Evolutionary conservation across 2,797 vertebrate genomes (phyloP).

Genomic region (Lindbergichthys nudifrons): DNA sequence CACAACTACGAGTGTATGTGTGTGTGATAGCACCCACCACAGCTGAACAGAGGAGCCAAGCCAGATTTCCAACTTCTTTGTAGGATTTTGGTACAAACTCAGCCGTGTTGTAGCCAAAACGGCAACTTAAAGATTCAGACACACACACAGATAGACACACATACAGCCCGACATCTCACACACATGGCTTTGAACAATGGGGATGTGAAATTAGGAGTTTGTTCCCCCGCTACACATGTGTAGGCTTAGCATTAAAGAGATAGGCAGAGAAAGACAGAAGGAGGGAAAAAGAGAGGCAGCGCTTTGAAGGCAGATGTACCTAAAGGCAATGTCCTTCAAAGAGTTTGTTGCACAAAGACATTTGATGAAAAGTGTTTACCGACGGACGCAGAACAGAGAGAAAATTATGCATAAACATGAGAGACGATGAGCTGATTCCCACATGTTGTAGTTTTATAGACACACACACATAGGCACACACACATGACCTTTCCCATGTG

Average conservation of each 20-base stretch:
- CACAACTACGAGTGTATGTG: constrained; percentile 64
- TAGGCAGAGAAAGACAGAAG: constrained; percentile 46
- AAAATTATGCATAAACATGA: constrained; percentile 66
- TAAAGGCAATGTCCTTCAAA: constrained; percentile 82
- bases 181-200: constrained; percentile 63
- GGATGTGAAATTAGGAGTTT: constrained; percentile 65
- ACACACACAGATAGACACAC: constrained; percentile 33
- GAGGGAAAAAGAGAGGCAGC: constrained; percentile 49
- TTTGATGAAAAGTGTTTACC: constrained; percentile 73
- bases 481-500: constrained; percentile 15
- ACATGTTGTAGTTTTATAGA: constrained; percentile 37
- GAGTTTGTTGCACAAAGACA: constrained; percentile 67
- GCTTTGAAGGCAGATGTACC: constrained; percentile 78
- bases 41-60: constrained; percentile 68
- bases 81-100: constrained; percentile 77
- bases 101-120: constrained; percentile 65
- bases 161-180: constrained; percentile 19
- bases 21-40: constrained; percentile 74
- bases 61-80: constrained; percentile 80
- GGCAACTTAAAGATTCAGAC: constrained; percentile 60
- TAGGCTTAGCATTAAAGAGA: constrained; percentile 72
- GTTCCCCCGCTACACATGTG: constrained; percentile 65
- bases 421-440: constrained; percentile 53
- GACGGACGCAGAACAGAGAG: constrained; percentile 45
- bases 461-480: constrained; percentile 7